Base-by-base conservation (phyloP, 2,113 vertebrate genomes). In the Mohoua ochrocephala region DNA sequence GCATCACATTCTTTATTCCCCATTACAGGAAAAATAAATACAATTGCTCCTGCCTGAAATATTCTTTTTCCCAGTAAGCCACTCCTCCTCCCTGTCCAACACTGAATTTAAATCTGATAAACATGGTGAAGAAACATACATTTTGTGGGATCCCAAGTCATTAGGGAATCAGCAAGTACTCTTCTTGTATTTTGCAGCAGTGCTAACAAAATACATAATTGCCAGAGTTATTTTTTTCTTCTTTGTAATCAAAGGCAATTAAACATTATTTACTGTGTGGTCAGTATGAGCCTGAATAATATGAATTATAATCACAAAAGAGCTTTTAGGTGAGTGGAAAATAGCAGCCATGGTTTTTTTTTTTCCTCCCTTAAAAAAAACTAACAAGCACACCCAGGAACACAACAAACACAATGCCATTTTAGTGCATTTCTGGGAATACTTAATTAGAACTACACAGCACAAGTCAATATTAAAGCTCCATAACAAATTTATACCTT, bases 261-360 rank as follows among this genome's bases (percentile, higher is more conserved):
- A 53, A 91, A 89, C 28, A 69, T 84, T 84, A 90, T 86, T 94
- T 97, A 87, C 92, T 89, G 41, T 90, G 78, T 42, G 70, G 93
- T 92, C 92, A 94, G 64, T 89, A 53, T 60, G 13, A 96, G 44
- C 24, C 63, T 87, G 86, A 93, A 91, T 84, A 89, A 86, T 57
- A 94, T 2, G 4, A 94, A 89, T 82, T 86, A 41, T 64, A 87
- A 75, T 82, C 53, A 94, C 68, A 77, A 71, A 81, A 89, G 64
- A 76, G 91, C 77, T 95, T 84, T 91, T 92, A 87, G 47, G 60
- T 96, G 64, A 92, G 78, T 82, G 64, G 64, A 60, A 94, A 95
- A 89, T 68, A 92, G 69, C 30, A 94, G 65, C 35, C 75, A 75
- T 30, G 11, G 0, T 49, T 59, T 71, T 74, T 49, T 59, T 71